Percentiles rank a stretch among this genome's conserved stretches.
Conservation (phyloP, 2,888 invertebrate genomes). For the Drosophila yooni region DNA sequence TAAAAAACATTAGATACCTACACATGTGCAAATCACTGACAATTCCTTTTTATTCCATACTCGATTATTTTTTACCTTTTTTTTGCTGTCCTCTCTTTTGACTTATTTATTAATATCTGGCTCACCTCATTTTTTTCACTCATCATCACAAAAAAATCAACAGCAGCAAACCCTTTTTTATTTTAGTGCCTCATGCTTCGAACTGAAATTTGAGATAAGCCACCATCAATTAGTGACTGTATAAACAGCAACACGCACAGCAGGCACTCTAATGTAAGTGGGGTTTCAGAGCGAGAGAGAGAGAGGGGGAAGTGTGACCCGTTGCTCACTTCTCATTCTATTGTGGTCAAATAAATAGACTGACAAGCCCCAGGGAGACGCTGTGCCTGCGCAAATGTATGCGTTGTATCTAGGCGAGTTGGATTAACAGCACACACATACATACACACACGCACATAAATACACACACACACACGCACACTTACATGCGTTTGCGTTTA, state of each 20-base stretch:
- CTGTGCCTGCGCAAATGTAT: conserved; percentile 15
- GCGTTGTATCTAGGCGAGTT: conserved; percentile 26
- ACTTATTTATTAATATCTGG: conserved; percentile 31
- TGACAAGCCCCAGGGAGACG: conserved; percentile 44
- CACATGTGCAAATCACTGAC: not conserved
- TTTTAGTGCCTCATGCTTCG: conserved; percentile 49
- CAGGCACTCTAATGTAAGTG: not conserved
- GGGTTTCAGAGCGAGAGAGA: too few relatives aligned
- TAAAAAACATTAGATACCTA: not conserved
- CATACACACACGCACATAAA: not conserved
- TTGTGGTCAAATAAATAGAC: conserved; percentile 66
- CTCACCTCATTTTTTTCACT: conserved; percentile 24
- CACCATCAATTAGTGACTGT: conserved; percentile 73
- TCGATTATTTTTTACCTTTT: not conserved
- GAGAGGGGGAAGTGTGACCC: not conserved
- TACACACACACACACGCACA: conserved; percentile 13
- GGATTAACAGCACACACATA: conserved; percentile 31
- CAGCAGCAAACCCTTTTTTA: conserved; percentile 14
- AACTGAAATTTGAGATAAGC: conserved; percentile 77
- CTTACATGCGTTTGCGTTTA: conserved; percentile 33
- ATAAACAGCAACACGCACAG: conserved; percentile 47
- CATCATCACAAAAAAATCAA: conserved; percentile 4
- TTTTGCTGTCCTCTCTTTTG: conserved; percentile 1
- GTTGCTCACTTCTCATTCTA: conserved; percentile 23
- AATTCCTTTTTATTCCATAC: not conserved